Evolutionary conservation across 1,140 invertebrate species (phyloP), one percentile per base, ranked within the genome.

Genomic region (Zaprionus ghesquierei): DNA sequence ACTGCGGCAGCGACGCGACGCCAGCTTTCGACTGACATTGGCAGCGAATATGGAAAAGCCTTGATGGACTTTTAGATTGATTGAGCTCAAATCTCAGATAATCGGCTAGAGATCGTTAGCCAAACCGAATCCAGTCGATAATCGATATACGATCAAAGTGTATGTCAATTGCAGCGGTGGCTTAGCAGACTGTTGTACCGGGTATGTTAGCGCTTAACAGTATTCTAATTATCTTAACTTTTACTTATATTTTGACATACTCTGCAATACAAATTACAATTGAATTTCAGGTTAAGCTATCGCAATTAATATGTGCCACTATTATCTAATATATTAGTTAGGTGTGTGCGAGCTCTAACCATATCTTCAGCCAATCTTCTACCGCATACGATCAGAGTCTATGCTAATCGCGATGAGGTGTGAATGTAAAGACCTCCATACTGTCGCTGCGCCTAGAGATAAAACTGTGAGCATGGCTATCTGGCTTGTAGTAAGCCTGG

Each of bases 1-100:
- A 31, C 41, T 20, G 38, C 68, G 66, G 61, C 64, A 27, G 69
- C 55, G 51, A 27, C 18, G 15, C 29, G 69, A 35, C 58, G 46
- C 25, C 13, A n/a, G 46, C 59, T 35, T 31, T 27, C 49, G 46
- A 58, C 31, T 23, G 49, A 46, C 51, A 70, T 60, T 68, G 59
- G 25, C 29, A 54, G 44, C 20, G 13, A 15, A 38, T 60, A 23
- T 59, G 33, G 49, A 31, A 38, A 18, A 46, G 61, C 50, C 61
- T 64, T 65, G 62, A 4, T 31, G 23, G 31, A 31, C 15, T 29
- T 46, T 56, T 10, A 55, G 18, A 54, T 54, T 51, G 58, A 62
- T 62, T 25, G 18, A 55, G 12, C 10, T 22, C 20, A 5, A 22
- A 35, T 29, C 51, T 27, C 27, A n/a, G n/a, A n/a, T n/a, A n/a